Base-by-base conservation (phyloP, 1,140 invertebrate genomes). In the Ladona fulva region DNA sequence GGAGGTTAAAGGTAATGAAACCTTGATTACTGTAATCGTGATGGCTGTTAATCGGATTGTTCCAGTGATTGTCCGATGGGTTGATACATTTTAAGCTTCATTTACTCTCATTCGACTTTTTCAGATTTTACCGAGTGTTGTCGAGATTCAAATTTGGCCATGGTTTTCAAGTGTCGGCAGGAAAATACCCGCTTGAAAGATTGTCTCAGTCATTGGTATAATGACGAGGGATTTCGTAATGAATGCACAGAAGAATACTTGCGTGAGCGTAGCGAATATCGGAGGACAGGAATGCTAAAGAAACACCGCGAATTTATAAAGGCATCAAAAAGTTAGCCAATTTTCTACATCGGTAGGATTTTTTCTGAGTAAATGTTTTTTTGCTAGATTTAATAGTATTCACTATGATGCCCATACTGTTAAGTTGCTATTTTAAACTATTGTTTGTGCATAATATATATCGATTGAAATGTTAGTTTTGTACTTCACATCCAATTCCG, bases 171-270 rank as follows among this genome's bases (percentile, higher is more conserved):
- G 79, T 97, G 95, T 85, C 87, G 90, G 80, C 83, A 89, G 81
- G 86, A 94, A 86, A 95, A 94, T 82, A 83, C 85, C 7, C 83
- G 81, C 0, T 82, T 97, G 29, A 91, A 90, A 84, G 84, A 87
- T 3, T 97, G 95, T 83, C 84, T 95, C 3, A 81, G 85, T 5
- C 85, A 84, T 24, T 96, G 94, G 95, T 96, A 91, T 84, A 81
- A 89, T 77, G 88, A 97, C 86, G 87, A 92, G 81, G 87, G 89
- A 0, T 95, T 97, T 81, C 89, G 87, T 82, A 87, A 91, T 75
- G 80, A 89, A 79, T 95, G 94, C 82, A 92, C 86, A 78, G 85
- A 94, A 80, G 88, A 94, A 83, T 97, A 97, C 87, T 87, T 97
- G 80, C 82, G 90, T 29, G 92, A 96, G 85, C 88, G 95, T 82